Conservation (phyloP, 2,113 vertebrate genomes). For the Tragelaphus imberbis region DNA sequence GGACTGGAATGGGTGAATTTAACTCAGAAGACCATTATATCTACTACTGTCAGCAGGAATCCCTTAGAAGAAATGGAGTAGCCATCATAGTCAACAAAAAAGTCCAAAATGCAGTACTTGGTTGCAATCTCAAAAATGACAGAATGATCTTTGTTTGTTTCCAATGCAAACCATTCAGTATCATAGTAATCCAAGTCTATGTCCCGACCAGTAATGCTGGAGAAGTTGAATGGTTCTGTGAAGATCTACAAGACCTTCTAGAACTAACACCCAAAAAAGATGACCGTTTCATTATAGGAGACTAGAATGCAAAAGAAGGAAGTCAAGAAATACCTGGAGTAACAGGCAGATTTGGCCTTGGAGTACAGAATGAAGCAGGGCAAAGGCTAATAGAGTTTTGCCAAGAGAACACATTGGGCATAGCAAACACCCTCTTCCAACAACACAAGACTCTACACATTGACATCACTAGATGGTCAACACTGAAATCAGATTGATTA, state of each 20-base stretch:
- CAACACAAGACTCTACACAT: background rate
- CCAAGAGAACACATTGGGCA: background rate
- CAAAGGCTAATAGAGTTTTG: background rate
- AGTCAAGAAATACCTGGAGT: background rate
- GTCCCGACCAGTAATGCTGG: background rate
- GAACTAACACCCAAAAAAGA: background rate
- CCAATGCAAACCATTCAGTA: background rate
- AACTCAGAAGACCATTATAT: background rate
- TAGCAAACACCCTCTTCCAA: background rate
- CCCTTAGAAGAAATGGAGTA: background rate
- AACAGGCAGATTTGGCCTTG: background rate
- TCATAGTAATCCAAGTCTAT: background rate
- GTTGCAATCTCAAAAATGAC: background rate
- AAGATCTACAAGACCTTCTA: background rate
- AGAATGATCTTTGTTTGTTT: background rate
- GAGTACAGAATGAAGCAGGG: background rate
- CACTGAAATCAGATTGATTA: background rate
- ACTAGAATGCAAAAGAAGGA: background rate
- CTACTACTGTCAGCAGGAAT: background rate
- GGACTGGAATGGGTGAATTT: background rate
- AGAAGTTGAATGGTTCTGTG: background rate
- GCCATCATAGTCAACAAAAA: background rate
- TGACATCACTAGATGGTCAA: background rate
- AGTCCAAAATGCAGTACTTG: background rate
- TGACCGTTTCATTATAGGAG: background rate